phyloP scores from a whole-genome alignment of 2,888 invertebrate species.

The Calephelis perditalis region DNA sequence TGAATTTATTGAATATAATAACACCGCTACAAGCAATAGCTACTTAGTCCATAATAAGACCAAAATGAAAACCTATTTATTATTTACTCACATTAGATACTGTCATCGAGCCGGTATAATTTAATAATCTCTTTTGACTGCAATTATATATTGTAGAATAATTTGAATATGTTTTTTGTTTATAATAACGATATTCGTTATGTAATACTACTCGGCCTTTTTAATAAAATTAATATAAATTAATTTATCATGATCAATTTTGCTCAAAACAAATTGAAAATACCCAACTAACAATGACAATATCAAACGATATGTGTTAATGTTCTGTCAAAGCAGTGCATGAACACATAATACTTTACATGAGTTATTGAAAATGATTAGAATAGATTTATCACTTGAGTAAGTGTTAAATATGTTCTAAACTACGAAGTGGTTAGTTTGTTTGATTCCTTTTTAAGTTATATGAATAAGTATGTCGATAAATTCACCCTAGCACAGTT shows the following conservation, averaged over 20 bases:
- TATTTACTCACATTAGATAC: conserved; percentile 6
- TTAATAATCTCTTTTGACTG: conserved; percentile 3
- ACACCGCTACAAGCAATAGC: conserved; percentile 5
- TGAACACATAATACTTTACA: conserved; percentile 5
- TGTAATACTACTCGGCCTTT: conserved; percentile 3
- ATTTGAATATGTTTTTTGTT: conserved; percentile 6
- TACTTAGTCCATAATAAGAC: conserved; percentile 6
- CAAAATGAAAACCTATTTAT: conserved; percentile 6
- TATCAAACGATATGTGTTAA: conserved; percentile 3
- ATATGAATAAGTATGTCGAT: conserved; percentile 1
- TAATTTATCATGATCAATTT: conserved; percentile 5
- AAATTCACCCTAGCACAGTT: too few relatives aligned
- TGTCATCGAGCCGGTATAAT: conserved; percentile 5
- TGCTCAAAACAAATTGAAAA: background rate
- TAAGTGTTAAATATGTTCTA: conserved; percentile 6
- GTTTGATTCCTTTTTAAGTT: conserved; percentile 5
- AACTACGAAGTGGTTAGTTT: conserved; percentile 5
- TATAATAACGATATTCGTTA: conserved; percentile 6
- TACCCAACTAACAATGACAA: conserved; percentile 5
- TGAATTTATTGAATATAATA: conserved; percentile 7
- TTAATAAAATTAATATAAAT: conserved; percentile 2
- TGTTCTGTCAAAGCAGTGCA: conserved; percentile 5
- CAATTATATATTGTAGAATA: conserved; percentile 1
- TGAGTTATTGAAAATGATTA: conserved; percentile 5
- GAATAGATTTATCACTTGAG: conserved; percentile 3